Conservation (phyloP, 2,888 invertebrate species). For the Drosophila subquinaria region DNA sequence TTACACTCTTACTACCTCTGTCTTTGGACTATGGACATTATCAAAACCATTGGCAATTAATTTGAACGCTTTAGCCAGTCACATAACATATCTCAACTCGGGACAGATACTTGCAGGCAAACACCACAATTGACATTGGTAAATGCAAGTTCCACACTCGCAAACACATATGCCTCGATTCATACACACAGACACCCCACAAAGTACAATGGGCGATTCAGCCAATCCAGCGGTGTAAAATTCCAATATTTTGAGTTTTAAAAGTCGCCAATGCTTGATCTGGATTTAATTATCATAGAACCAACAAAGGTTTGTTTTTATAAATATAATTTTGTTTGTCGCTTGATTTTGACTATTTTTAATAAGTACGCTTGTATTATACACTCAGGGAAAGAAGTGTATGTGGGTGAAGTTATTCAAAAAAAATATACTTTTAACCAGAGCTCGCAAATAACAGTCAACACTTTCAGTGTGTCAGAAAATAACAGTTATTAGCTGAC, state of each 20-base stretch:
- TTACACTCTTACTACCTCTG: neutral
- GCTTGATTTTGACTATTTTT: no score
- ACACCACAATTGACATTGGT: conserved; percentile 51
- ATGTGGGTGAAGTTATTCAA: no score
- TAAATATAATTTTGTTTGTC: no score
- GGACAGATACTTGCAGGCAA: conserved; percentile 26
- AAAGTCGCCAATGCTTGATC: no score
- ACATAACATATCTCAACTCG: conserved; percentile 28
- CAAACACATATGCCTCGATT: conserved; percentile 3
- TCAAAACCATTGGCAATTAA: conserved; percentile 67
- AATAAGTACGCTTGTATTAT: no score
- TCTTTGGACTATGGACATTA: conserved; percentile 38
- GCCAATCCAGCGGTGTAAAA: neutral
- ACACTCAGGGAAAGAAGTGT: no score
- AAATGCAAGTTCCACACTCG: conserved; percentile 50
- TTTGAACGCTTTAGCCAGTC: conserved; percentile 64
- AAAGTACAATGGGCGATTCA: neutral
- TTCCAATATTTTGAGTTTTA: neutral
- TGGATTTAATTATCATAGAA: no score
- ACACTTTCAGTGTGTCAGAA: no score
- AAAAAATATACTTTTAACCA: no score
- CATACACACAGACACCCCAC: neutral
- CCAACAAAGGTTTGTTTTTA: no score
- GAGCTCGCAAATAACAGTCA: no score
- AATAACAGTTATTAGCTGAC: no score